A percentile compares a stretch with the other conserved stretches of the same genome.
These are phyloP conservation scores for Rostratula benghalensis DNA, from an alignment of 2,113 vertebrate species.

Conservation along the genomic window DNA sequence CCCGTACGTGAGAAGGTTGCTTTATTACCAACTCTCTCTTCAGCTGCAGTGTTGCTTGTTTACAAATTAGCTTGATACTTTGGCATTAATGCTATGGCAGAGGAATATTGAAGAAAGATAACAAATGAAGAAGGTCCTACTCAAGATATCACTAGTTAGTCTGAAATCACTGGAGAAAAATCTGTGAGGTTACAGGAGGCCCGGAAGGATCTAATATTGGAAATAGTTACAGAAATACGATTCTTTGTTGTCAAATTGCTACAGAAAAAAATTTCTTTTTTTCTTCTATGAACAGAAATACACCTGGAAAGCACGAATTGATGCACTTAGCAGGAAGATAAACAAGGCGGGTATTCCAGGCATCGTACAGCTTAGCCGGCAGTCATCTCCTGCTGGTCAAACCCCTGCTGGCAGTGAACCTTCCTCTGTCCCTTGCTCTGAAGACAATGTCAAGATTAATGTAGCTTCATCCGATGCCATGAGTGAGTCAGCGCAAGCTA, in stretches of 20 bases:
- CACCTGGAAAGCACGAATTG: background rate
- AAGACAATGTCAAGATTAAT: conserved; percentile 21
- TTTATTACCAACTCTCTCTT: background rate
- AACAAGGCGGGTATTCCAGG: background rate
- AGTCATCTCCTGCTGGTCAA: conserved; percentile 52
- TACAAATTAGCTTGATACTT: background rate
- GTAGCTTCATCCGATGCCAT: background rate
- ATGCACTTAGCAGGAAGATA: background rate
- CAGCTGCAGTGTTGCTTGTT: background rate
- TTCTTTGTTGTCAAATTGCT: background rate
- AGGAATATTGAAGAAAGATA: background rate
- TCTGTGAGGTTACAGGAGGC: background rate
- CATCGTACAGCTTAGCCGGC: conserved; percentile 47
- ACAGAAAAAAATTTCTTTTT: background rate
- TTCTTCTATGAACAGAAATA: conserved; percentile 43
- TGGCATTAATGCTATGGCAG: background rate
- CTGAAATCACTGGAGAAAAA: background rate
- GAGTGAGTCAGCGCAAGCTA: conserved; percentile 18
- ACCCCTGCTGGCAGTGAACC: conserved; percentile 62
- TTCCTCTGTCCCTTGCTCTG: conserved; percentile 44
- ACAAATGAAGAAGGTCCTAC: background rate
- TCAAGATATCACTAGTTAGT: background rate
- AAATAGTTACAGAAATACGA: background rate
- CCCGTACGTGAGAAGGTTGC: background rate
- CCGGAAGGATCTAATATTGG: background rate